Base-by-base conservation (phyloP, 2,113 vertebrate genomes). In the Gulo gulo region DNA sequence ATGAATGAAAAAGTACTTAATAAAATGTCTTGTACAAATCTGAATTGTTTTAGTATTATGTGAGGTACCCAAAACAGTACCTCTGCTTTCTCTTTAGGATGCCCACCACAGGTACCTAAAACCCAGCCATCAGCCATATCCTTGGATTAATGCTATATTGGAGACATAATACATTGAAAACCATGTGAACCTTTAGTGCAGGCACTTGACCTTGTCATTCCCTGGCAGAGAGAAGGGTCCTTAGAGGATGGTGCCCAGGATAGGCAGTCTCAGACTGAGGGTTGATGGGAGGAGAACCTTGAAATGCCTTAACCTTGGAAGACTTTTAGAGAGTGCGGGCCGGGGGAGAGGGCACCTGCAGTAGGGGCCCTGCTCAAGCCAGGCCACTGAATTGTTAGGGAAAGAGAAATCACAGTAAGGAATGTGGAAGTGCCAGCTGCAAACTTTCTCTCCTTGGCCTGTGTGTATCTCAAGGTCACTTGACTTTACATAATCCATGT, bases 401-500 rank as follows among this genome's bases (percentile, higher is more conserved):
- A 71, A 31, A 88, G 29, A 24, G 14, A 80, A 95, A 57, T 61
- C 8, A 82, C 4, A 67, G 36, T 86, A 88, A 93, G 15, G 6
- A n/a, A 67, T 18, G 34, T 55, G 14, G 45, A 96, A 63, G 18
- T n/a, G 14, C 8, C 39, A 94, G 71, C 52, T 86, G 78, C 67
- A 73, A 69, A 90, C 79, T 83, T 91, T 94, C 59, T 96, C 79
- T 97, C 91, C 50, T 97, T 89, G 86, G 88, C 20, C 29, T 76
- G 61, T 79, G 42, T 91, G 24, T 78, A 95, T 91, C 50, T 94
- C 80, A 84, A 83, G 63, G 50, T 84, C 13, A 76, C 23, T 67
- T 83, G n/a, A 94, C 34, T 97, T 97, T 93, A 92, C 20, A 97
- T 29, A 96, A 97, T 92, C 89, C 52, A 36, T 86, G 78, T 42